phyloP scores from a whole-genome alignment of 1,140 invertebrate species.

The Zaprionus ornatus region DNA sequence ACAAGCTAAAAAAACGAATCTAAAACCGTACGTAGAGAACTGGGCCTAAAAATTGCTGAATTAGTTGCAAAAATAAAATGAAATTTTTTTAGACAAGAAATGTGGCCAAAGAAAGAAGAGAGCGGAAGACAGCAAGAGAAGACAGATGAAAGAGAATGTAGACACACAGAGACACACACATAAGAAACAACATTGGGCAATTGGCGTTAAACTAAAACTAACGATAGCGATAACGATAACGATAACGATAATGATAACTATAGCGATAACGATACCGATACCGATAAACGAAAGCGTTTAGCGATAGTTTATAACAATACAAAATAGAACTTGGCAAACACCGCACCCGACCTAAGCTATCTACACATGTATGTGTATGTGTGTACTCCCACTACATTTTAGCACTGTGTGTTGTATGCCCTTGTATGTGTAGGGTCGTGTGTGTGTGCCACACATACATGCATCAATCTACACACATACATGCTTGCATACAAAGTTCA shows the following conservation, averaged over 20 bases:
- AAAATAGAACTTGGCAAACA: slow-evolving; percentile 49
- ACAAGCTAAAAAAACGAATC: neutral
- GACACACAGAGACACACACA: neutral
- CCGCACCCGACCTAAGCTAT: slow-evolving; percentile 56
- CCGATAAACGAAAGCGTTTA: slow-evolving; percentile 8
- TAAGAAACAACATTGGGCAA: slow-evolving; percentile 1
- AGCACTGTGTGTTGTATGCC: slow-evolving; percentile 1
- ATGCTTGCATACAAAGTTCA: slow-evolving; percentile 20
- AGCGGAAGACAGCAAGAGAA: slow-evolving; percentile 4
- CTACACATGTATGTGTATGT: slow-evolving; percentile 45
- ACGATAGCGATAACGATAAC: slow-evolving; percentile 18
- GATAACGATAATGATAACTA: slow-evolving; percentile 16
- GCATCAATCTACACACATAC: neutral
- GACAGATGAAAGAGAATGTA: neutral
- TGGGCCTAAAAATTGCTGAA: slow-evolving; percentile 73
- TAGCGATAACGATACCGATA: slow-evolving; percentile 16
- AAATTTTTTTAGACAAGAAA: slow-evolving; percentile 63
- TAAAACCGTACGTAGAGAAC: slow-evolving; percentile 27
- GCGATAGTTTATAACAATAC: slow-evolving; percentile 33
- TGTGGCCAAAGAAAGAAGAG: slow-evolving; percentile 40
- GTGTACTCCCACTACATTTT: neutral
- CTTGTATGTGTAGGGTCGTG: slow-evolving; percentile 23
- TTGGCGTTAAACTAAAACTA: slow-evolving; percentile 24
- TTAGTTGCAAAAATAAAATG: slow-evolving; percentile 67
- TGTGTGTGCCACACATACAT: slow-evolving; percentile 35